These are phyloP conservation scores for Castor canadensis DNA, from an alignment of 2,113 vertebrate genomes.

Conservation along the genomic window DNA sequence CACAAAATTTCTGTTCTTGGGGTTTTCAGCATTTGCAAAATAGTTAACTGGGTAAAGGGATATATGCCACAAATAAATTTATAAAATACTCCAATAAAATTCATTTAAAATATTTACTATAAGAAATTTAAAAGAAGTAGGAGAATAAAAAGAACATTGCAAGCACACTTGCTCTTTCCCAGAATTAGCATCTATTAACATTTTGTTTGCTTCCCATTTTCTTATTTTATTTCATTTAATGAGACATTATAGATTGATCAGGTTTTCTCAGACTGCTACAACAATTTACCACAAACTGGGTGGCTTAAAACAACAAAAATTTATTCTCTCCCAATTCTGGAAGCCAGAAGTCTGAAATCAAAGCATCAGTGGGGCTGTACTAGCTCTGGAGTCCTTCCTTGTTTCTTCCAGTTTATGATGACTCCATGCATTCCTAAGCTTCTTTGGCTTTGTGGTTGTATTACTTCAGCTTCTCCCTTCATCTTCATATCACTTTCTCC, in stretches of 20 bases:
- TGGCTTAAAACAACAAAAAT: not conserved
- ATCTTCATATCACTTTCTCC: not conserved
- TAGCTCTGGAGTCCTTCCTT: not conserved
- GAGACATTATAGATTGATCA: not conserved
- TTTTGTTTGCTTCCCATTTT: not conserved
- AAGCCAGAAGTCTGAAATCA: not conserved
- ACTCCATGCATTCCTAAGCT: not conserved
- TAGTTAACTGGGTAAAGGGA: not conserved
- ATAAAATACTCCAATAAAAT: not conserved
- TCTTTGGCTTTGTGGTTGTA: not conserved
- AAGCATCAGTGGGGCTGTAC: not conserved
- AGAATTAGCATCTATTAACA: not conserved
- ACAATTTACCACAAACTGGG: not conserved
- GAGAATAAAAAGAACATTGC: not conserved
- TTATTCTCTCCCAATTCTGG: not conserved
- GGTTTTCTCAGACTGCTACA: not conserved
- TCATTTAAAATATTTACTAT: not conserved
- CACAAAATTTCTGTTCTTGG: not conserved
- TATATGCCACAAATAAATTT: not conserved
- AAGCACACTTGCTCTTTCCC: not conserved
- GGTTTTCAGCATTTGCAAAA: not conserved
- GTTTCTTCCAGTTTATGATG: not conserved
- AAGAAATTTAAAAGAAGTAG: not conserved
- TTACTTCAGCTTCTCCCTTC: not conserved
- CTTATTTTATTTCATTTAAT: not conserved